Evolutionary conservation across 2,888 invertebrate species (phyloP), one percentile per base, ranked within the genome.

Genomic region (Thyatira batis): DNA sequence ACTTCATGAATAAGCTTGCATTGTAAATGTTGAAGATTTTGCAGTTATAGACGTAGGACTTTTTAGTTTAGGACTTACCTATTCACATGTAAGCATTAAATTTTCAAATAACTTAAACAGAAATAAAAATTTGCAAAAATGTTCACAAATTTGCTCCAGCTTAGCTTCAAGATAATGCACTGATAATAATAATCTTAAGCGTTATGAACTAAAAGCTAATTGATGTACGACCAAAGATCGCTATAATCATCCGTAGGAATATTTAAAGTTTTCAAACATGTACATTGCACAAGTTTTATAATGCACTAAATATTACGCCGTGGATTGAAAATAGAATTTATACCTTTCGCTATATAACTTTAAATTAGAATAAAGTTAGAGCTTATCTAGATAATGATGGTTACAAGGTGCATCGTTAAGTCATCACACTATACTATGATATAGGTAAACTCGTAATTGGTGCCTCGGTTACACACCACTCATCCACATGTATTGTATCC

Each of bases 321-420:
- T 70, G 72, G 67, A 76, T 76, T 73, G 76, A 74, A 78, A 72
- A 64, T 67, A 65, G 61, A 75, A 73, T 80, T 80, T 76, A 82
- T 72, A 65, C 71, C 65, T 67, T 73, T 68, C 67, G 65, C 69
- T 79, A 78, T 78, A 82, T 72, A 76, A 73, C 73, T 67, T 67
- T 65, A 65, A 74, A 73, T 74, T 72, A 74, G 69, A 73, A 72
- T 78, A 71, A 76, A 73, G 63, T 63, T 67, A 71, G 65, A 63
- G 65, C 66, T 68, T 74, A 69, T 66, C 60, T 71, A 61, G 67
- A 71, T 80, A 77, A 77, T 78, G 60, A 73, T 60, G 61, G 71
- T 64, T 64, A 70, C 61, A 65, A 62, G 63, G 67, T 67, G 67
- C 69, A 71, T 79, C 76, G 67, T 76, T 75, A 75, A 74, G 64